Base-by-base conservation (phyloP, 1,140 invertebrate genomes). In the Whitmania pigra region DNA sequence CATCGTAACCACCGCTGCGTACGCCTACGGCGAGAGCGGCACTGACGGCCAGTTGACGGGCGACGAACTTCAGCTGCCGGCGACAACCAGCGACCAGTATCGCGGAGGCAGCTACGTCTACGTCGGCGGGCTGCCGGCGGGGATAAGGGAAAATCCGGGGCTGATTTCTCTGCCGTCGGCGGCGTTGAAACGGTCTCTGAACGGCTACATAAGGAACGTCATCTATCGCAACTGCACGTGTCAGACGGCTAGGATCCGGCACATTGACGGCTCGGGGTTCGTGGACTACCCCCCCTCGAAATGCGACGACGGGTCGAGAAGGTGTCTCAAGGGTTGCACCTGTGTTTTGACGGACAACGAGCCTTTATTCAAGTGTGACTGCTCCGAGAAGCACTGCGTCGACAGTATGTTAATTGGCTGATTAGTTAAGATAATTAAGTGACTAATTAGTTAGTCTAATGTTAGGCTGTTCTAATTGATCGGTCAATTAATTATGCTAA, bases 151-250 rank as follows among this genome's bases (percentile, higher is more conserved):
- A 7, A 74, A 74, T 25, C 66, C 78, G 15, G 67, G 71, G 18
- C 67, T 73, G 15, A 57, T 78, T 0, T 77, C 79, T 13, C 70
- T 78, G 57, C 77, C 80, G 15, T 76, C 76, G 2, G 75, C 71
- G 5, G 73, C 76, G 31, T 74, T 74, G 54, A 18, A 79, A 66
- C 75, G 68, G 7, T 69, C 69, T 53, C 78, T 79, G 66, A 53
- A 54, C 13, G 78, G 79, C 9, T 74, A 77, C 54, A 74, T 81
- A 13, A 67, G 80, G 66, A 81, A 81, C 73, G 77, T 81, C 0
- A 72, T 81, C 17, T 81, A 80, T 73, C 76, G 76, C 69, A 81
- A 81, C 72, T 81, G 79, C 74, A 76, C 79, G 9, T 81, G 79
- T 68, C 69, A 74, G 29, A 76, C 76, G 17, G 74, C 75, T 7